Evolutionary conservation across 2,797 vertebrate genomes (phyloP).

Genomic region (Carcharodon carcharias): DNA sequence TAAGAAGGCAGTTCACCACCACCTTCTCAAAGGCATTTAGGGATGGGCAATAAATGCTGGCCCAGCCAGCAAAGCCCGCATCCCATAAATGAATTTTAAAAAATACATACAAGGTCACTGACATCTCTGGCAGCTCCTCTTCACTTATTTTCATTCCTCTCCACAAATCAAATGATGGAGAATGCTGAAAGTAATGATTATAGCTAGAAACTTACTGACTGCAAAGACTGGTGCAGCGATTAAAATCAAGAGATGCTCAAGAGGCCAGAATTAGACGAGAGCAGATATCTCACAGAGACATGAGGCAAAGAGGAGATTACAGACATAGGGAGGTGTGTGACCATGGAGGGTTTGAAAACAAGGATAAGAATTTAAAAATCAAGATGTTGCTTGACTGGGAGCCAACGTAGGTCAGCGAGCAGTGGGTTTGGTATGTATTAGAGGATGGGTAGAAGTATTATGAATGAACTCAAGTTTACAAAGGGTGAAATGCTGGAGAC

Average conservation of each 20-base stretch:
- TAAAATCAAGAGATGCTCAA: not conserved
- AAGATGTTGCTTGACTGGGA: not conserved
- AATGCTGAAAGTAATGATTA: not conserved
- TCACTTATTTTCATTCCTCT: too few species aligned
- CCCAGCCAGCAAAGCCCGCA: too few species aligned
- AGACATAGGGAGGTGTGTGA: not conserved
- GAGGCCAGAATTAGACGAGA: not conserved
- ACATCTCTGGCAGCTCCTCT: not conserved
- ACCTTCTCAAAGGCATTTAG: too few species aligned
- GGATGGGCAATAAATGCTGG: too few species aligned
- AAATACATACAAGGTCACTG: not conserved
- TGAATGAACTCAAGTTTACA: not conserved
- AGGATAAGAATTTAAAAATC: not conserved
- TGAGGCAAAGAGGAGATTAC: not conserved
- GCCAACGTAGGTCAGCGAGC: too few species aligned
- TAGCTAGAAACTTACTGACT: not conserved
- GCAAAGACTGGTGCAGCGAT: not conserved
- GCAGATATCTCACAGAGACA: not conserved
- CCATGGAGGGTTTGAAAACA: not conserved
- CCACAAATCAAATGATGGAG: not conserved
- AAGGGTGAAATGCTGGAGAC: not conserved
- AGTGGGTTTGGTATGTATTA: not conserved
- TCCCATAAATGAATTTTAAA: too few species aligned
- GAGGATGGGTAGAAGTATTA: not conserved
- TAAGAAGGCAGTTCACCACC: too few species aligned